phyloP scores from a whole-genome alignment of 2,888 invertebrate genomes.

The Sphecodes monilicornis region DNA sequence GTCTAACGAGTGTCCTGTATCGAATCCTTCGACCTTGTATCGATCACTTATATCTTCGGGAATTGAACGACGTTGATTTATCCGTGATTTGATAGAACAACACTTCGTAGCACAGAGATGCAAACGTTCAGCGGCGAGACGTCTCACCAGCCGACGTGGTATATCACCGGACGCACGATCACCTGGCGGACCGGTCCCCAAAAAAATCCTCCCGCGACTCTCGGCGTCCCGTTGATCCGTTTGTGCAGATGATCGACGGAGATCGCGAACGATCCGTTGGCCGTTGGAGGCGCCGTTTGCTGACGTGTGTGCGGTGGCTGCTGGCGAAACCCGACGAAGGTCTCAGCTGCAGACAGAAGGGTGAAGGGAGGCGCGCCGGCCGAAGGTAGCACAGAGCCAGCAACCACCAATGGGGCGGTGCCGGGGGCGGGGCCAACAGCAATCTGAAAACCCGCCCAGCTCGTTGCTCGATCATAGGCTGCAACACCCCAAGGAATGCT shows the following conservation, averaged over 20 bases:
- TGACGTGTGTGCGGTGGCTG: slow-evolving; percentile 71
- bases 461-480: slow-evolving; percentile 63
- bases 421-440: slow-evolving; percentile 70
- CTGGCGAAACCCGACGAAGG: slow-evolving; percentile 68
- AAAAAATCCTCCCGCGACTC: slow-evolving; percentile 5
- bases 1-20: neutral
- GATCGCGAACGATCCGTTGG: slow-evolving; percentile 63
- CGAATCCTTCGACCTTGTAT: neutral
- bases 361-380: slow-evolving; percentile 65
- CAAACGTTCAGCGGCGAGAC: neutral
- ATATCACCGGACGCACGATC: slow-evolving; percentile 2
- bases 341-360: slow-evolving; percentile 69
- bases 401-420: slow-evolving; percentile 71
- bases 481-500: slow-evolving; percentile 72
- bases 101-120: slow-evolving; percentile 38
- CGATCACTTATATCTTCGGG: neutral
- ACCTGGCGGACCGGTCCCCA: slow-evolving; percentile 6
- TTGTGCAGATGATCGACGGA: slow-evolving; percentile 54
- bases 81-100: slow-evolving; percentile 30
- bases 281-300: slow-evolving; percentile 66
- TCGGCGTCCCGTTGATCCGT: slow-evolving; percentile 32
- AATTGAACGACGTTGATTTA: neutral
- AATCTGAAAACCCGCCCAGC: slow-evolving; percentile 67
- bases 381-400: slow-evolving; percentile 60
- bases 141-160: slow-evolving; percentile 24